Percentiles rank a stretch among this genome's conserved stretches.
Evolutionary conservation across 2,113 vertebrate species (phyloP).

Genomic region (Pipra filicauda): DNA sequence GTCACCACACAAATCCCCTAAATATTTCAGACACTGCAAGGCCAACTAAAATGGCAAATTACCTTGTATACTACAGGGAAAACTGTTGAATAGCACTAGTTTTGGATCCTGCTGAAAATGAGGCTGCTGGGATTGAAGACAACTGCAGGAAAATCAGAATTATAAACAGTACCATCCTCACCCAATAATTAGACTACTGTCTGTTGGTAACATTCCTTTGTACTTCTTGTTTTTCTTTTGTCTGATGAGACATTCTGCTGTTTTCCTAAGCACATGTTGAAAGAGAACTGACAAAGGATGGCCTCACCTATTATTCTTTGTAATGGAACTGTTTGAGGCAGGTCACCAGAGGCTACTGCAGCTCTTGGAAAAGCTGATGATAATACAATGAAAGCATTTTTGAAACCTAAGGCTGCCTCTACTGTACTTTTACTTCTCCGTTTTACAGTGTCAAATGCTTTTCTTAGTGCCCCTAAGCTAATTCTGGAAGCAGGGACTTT

Average conservation of each 20-base stretch:
- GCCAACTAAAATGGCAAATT: slow-evolving; percentile 55
- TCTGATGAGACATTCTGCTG: slow-evolving; percentile 20
- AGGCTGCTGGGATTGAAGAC: slow-evolving; percentile 17
- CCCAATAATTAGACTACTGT: background rate
- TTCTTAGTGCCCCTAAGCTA: slow-evolving; percentile 3
- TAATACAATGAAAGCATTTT: slow-evolving; percentile 41
- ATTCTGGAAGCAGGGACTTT: background rate
- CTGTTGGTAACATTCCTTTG: slow-evolving; percentile 8
- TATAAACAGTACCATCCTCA: background rate
- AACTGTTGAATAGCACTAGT: background rate
- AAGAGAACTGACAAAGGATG: slow-evolving; percentile 20
- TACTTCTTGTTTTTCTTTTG: slow-evolving; percentile 17
- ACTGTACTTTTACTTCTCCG: slow-evolving; percentile 14
- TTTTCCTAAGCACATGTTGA: slow-evolving; percentile 16
- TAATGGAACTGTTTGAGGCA: slow-evolving; percentile 26
- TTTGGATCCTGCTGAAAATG: slow-evolving; percentile 8
- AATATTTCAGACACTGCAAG: slow-evolving; percentile 52
- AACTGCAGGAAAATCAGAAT: slow-evolving; percentile 44
- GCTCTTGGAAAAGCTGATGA: slow-evolving; percentile 18
- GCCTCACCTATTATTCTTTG: slow-evolving; percentile 41
- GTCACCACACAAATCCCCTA: slow-evolving; percentile 58
- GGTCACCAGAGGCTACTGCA: slow-evolving; percentile 32
- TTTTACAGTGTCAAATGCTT: slow-evolving; percentile 12
- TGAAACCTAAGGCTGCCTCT: slow-evolving; percentile 19
- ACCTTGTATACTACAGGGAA: slow-evolving; percentile 3